Conservation (phyloP, 2,888 invertebrate genomes). For the Neoscelio sp. region DNA sequence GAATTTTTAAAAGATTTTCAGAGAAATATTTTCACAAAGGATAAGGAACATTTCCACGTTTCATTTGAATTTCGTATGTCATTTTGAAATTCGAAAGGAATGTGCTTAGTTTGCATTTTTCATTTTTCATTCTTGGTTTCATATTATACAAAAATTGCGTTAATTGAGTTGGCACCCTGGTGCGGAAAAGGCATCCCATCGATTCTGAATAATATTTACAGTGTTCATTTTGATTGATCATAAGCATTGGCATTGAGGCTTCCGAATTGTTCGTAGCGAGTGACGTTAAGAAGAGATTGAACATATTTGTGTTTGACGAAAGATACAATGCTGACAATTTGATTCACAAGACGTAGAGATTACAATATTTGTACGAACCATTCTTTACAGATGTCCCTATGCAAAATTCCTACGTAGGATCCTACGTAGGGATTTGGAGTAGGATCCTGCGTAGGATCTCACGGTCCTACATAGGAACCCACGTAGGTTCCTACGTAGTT, state of each 20-base stretch:
- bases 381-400: not conserved
- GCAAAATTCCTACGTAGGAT: too few species aligned
- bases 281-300: conserved; percentile 15
- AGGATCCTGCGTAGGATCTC: too few species aligned
- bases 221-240: conserved; percentile 17
- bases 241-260: not conserved
- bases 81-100: conserved; percentile 8
- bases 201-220: conserved; percentile 26
- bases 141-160: conserved; percentile 32
- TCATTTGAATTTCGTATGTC: too few species aligned
- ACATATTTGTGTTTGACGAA: conserved; percentile 7
- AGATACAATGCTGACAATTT: conserved; percentile 14
- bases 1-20: too few species aligned
- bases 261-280: not conserved
- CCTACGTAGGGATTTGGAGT: too few species aligned
- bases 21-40: too few species aligned
- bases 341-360: conserved; percentile 12
- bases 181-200: conserved; percentile 29
- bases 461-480: too few species aligned
- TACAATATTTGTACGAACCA: conserved; percentile 17
- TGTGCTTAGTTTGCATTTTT: too few species aligned
- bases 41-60: too few species aligned
- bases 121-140: too few species aligned
- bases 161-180: conserved; percentile 46
- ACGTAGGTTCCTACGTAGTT: too few species aligned